Conservation (phyloP, 2,888 invertebrate genomes). For the Heteromyza rotundicornis region DNA sequence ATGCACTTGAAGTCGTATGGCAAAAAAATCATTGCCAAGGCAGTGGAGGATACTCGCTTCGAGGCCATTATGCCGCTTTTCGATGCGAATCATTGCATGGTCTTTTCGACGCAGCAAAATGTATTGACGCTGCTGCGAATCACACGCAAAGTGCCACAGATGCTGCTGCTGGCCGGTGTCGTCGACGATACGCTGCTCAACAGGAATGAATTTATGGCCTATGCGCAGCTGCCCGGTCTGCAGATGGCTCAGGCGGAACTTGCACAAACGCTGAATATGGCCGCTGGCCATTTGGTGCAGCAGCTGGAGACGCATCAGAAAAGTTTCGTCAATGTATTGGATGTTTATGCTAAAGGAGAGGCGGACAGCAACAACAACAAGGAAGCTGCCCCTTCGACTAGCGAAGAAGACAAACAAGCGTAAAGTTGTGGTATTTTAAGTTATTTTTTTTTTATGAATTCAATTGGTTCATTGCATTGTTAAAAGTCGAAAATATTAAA, state of each 20-base stretch:
- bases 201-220: slow-evolving; percentile 72
- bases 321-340: slow-evolving; percentile 71
- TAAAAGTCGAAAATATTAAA: background rate
- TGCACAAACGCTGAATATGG: slow-evolving; percentile 72
- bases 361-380: background rate
- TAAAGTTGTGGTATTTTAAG: slow-evolving; percentile 19
- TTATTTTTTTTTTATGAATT: background rate
- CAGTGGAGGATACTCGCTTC: slow-evolving; percentile 72
- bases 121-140: slow-evolving; percentile 70
- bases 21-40: slow-evolving; percentile 69
- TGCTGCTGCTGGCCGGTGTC: slow-evolving; percentile 78
- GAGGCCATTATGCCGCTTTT: slow-evolving; percentile 72
- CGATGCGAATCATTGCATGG: slow-evolving; percentile 69
- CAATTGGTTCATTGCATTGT: background rate
- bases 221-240: slow-evolving; percentile 71
- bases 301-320: slow-evolving; percentile 75
- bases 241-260: slow-evolving; percentile 72
- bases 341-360: slow-evolving; percentile 64
- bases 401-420: slow-evolving; percentile 22
- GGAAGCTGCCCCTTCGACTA: background rate
- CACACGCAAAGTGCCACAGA: slow-evolving; percentile 73
- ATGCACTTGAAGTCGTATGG: slow-evolving; percentile 76
- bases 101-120: slow-evolving; percentile 74
- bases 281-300: slow-evolving; percentile 69
- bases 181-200: slow-evolving; percentile 73